A percentile compares a stretch with the other conserved stretches of the same genome.
Conservation (phyloP, 2,888 invertebrate genomes). For the Volucella bombylans region DNA sequence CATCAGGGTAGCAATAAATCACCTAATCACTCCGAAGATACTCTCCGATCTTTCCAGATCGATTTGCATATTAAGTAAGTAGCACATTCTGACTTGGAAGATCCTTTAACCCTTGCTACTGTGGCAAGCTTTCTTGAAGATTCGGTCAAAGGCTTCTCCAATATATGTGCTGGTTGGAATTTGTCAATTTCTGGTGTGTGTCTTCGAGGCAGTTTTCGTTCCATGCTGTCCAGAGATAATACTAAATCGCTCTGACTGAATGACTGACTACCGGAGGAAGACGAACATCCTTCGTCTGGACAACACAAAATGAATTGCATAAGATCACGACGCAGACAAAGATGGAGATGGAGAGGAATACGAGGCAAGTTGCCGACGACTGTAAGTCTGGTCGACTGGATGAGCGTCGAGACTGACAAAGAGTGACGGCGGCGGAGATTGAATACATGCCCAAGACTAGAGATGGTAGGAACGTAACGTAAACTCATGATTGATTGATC, state of each 20-base stretch:
- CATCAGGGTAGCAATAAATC: slow-evolving; percentile 47
- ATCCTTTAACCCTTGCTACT: slow-evolving; percentile 58
- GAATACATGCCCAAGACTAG: not conserved
- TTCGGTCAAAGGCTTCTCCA: not conserved
- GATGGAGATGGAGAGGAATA: not conserved
- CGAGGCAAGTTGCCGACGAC: too few relatives aligned
- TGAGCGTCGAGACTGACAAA: slow-evolving; percentile 10
- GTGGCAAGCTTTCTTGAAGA: slow-evolving; percentile 39
- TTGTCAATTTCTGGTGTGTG: slow-evolving; percentile 65
- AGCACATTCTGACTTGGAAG: slow-evolving; percentile 28
- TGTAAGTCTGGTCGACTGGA: not conserved
- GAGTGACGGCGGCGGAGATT: not conserved
- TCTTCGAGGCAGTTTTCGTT: slow-evolving; percentile 22
- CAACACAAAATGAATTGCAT: slow-evolving; percentile 62
- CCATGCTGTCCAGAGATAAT: slow-evolving; percentile 63
- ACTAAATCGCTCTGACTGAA: slow-evolving; percentile 70
- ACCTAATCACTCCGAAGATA: slow-evolving; percentile 28
- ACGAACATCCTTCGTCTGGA: slow-evolving; percentile 17
- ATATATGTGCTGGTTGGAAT: slow-evolving; percentile 37
- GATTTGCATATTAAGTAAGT: slow-evolving; percentile 61
- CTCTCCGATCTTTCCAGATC: slow-evolving; percentile 1
- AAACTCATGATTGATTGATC: slow-evolving; percentile 73
- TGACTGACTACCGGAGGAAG: slow-evolving; percentile 67
- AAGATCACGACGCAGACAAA: slow-evolving; percentile 53
- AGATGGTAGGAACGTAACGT: slow-evolving; percentile 32